phyloP scores from a whole-genome alignment of 2,888 invertebrate genomes.

The Ophion obscuratus region DNA sequence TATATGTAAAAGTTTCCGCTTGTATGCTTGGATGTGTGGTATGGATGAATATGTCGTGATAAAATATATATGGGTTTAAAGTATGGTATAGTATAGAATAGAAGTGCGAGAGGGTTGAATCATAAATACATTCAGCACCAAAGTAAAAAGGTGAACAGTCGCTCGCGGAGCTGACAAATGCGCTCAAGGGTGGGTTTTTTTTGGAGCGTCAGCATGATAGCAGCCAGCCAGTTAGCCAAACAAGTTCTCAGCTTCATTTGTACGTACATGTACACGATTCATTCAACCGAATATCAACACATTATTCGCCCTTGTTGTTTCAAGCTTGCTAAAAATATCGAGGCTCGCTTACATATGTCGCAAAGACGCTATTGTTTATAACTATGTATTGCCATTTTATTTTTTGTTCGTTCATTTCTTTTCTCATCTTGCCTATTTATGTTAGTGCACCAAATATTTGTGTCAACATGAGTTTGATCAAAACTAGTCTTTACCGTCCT shows the following conservation, averaged over 20 bases:
- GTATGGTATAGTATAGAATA: constrained; percentile 39
- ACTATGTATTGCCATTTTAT: background rate
- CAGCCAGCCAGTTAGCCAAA: constrained; percentile 64
- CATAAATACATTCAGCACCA: constrained; percentile 46
- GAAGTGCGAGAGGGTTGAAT: constrained; percentile 40
- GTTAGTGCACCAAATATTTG: background rate
- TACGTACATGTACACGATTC: constrained; percentile 33
- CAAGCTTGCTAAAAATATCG: background rate
- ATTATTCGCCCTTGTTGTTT: constrained; percentile 6
- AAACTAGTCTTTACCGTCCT: background rate
- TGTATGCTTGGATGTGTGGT: constrained; percentile 19
- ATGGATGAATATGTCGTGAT: constrained; percentile 52
- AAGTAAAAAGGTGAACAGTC: constrained; percentile 37
- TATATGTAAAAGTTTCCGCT: background rate
- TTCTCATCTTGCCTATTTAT: background rate
- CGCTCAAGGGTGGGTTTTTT: constrained; percentile 27
- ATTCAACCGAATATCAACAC: background rate
- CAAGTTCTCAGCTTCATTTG: constrained; percentile 55
- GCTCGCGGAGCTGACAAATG: constrained; percentile 47
- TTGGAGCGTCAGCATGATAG: constrained; percentile 59
- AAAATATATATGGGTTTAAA: constrained; percentile 35
- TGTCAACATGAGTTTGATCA: background rate
- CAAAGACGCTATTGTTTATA: background rate
- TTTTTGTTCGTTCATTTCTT: background rate
- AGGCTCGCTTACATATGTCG: background rate